Evolutionary conservation across 2,797 vertebrate species (phyloP), one percentile per base, ranked within the genome.

Genomic region (Potorous gilbertii): DNA sequence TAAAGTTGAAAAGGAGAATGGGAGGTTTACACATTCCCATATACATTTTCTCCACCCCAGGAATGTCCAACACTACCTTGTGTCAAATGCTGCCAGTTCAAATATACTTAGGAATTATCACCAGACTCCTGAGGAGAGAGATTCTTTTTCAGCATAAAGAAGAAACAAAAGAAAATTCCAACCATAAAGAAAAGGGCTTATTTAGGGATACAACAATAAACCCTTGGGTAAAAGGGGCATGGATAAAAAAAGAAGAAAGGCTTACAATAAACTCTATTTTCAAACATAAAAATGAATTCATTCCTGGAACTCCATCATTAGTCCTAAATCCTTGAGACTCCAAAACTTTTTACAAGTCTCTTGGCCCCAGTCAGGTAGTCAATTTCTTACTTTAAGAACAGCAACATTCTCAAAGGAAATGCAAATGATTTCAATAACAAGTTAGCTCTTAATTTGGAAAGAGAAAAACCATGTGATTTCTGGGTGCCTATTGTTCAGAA

Each of bases 391-490:
- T 87, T 87, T 50, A 87, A 87, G 40, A 46, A 87, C 9, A 50
- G 74, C 0, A 87, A 46, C 74, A 87, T 66, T 87, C 56, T 95
- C 90, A 55, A 93, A 93, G 66, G 56, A 50, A 91, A 95, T 50
- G 54, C 54, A 90, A 96, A 93, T 89, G 56, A 94, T 55, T 74
- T 55, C 29, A 91, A 59, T 92, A 52, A 90, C 56, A 52, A 74
- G n/a, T 50, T 54, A 66, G 40, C 50, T 93, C 94, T 96, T 74
- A 90, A 8, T 90, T 90, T 55, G 89, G 9, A 87, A 74, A 90
- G 28, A 52, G 0, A 92, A 54, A 91, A 93, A 66, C 27, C 91
- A 90, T 10, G 27, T 93, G 91, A 96, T 91, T 95, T 94, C 91
- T 40, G 0, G 66, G 13, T 34, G 66, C 29, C 66, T 4, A 74